These are phyloP conservation scores for Kryptolebias ocellatus DNA, from an alignment of 2,797 vertebrate genomes.

Conservation along the genomic window DNA sequence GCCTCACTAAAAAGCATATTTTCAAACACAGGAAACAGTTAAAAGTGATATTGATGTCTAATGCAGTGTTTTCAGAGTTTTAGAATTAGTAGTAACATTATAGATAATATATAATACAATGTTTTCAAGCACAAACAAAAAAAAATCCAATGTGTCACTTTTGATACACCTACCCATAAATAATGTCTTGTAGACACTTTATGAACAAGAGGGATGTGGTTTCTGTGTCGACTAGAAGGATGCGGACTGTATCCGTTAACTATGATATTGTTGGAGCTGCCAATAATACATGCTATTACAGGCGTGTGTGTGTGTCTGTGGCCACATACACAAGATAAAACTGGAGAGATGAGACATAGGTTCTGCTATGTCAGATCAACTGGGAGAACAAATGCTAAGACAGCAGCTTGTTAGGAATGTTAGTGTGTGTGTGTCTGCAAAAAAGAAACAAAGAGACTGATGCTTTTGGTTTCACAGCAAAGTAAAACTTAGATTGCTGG, in stretches of 20 bases:
- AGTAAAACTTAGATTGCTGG: constrained; percentile 21
- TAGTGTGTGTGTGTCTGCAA: constrained; percentile 24
- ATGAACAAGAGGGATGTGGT: constrained; percentile 11
- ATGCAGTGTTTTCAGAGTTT: neutral
- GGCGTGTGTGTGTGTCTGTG: constrained; percentile 44
- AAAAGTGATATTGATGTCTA: too few species aligned
- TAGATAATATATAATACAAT: too few species aligned
- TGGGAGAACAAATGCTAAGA: constrained; percentile 67
- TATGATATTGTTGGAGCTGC: constrained; percentile 40
- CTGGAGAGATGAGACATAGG: constrained; percentile 66
- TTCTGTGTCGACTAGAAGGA: constrained; percentile 23
- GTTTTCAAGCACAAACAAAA: too few species aligned
- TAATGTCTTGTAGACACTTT: constrained; percentile 3
- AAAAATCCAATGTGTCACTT: too few species aligned
- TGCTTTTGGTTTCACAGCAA: constrained; percentile 6
- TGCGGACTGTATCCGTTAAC: constrained; percentile 35
- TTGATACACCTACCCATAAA: too few species aligned
- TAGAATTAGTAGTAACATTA: neutral
- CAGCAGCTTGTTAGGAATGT: constrained; percentile 66
- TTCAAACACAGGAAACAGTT: too few species aligned
- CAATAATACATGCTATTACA: constrained; percentile 57
- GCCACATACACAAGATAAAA: constrained; percentile 59
- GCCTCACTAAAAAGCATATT: too few species aligned
- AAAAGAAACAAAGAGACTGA: constrained; percentile 9
- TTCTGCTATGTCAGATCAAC: constrained; percentile 79